Evolutionary conservation across 2,113 vertebrate species (phyloP), one percentile per base, ranked within the genome.

Genomic region (Grus americana): DNA sequence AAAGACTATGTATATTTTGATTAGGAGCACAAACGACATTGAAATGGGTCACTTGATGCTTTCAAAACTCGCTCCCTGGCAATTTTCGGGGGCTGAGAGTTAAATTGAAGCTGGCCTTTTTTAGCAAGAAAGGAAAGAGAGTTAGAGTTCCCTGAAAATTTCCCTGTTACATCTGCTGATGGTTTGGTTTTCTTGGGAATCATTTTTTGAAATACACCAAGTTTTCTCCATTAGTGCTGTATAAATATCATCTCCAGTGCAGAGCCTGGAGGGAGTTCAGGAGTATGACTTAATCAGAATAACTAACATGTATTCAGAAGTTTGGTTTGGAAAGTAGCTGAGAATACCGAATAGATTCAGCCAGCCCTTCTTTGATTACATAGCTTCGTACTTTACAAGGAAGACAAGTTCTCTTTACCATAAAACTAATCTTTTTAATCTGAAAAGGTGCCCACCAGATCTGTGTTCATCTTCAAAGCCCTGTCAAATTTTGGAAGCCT

Each of bases 251-350:
- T 82, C 66, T 88, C 81, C 94, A 91, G 73, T 24, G 49, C 34
- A 85, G 92, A 91, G 88, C 87, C 90, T 79, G 78, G 84, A 96
- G 87, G 92, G 90, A 96, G 36, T 88, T 95, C 57, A 79, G 81
- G 66, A 96, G 74, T 85, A 88, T 87, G 85, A 94, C 84, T 93
- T 93, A 94, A 94, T 96, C 84, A 94, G 94, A 91, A 91, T 82
- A 94, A 95, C 93, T 94, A 94, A 76, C 87, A 47, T 67, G 80
- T 52, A 94, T 90, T 86, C 40, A 88, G 78, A 93, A 95, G 84
- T 96, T 96, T 95, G 40, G 66, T 63, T 91, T 95, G 92, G 81
- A 91, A 95, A 92, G 89, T 65, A 94, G 62, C 54, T 72, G 84
- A 88, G 87, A 94, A 95, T 82, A 81, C 57, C 68, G 78, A 90